Conservation (phyloP, 2,797 vertebrate genomes). For the Sebastes umbrosus region DNA sequence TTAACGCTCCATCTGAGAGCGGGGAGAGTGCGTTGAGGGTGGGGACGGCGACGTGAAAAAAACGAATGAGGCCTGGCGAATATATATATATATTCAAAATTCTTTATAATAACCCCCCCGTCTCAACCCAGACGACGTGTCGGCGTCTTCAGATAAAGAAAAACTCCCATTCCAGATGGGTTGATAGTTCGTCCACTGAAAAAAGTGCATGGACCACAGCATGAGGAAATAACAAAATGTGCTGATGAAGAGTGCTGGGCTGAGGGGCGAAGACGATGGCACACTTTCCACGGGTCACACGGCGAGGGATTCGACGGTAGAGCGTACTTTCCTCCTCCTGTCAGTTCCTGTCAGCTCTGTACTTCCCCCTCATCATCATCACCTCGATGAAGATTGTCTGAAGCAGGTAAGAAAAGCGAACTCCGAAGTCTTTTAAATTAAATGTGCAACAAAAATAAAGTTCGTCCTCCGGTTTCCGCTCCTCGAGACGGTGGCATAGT, state of each 20-base stretch:
- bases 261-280: conserved; percentile 34
- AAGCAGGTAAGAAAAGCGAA: conserved; percentile 68
- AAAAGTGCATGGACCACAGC: conserved; percentile 70
- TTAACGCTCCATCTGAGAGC: conserved; percentile 58
- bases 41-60: conserved; percentile 19
- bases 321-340: background rate
- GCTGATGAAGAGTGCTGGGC: conserved; percentile 16
- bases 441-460: conserved; percentile 76
- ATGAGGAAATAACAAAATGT: conserved; percentile 27
- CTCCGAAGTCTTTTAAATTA: conserved; percentile 63
- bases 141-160: background rate
- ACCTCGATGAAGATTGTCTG: conserved; percentile 70
- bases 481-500: conserved; percentile 60
- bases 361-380: background rate
- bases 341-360: conserved; percentile 37
- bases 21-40: conserved; percentile 20
- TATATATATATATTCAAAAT: background rate
- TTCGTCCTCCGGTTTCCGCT: conserved; percentile 26
- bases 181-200: conserved; percentile 12
- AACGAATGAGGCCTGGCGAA: conserved; percentile 31
- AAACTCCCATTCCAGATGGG: conserved; percentile 66
- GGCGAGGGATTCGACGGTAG: background rate
- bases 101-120: background rate
- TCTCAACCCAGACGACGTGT: background rate
- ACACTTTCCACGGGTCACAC: conserved; percentile 50